A percentile compares a stretch with the other conserved stretches of the same genome.
Evolutionary conservation across 2,888 invertebrate genomes (phyloP).

Genomic region (Deroplatys truncata): DNA sequence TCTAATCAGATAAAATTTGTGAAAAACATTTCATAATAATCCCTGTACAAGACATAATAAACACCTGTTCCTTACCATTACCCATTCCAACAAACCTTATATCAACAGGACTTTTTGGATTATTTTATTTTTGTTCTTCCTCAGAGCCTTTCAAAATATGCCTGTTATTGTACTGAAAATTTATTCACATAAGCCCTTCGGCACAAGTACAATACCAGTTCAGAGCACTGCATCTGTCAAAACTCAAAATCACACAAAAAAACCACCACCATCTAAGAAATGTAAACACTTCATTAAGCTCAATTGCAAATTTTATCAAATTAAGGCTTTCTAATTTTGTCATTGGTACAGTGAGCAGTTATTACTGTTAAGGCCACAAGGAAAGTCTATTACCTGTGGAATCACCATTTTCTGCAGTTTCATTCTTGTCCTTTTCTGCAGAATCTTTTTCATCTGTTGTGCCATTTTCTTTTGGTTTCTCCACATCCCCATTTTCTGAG

Average conservation of each 20-base stretch:
- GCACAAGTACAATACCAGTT: neutral
- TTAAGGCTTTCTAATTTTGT: neutral
- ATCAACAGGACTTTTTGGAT: neutral
- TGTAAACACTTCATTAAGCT: neutral
- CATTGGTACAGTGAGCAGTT: neutral
- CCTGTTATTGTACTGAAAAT: neutral
- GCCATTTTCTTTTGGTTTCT: constrained; percentile 27
- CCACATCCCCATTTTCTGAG: constrained; percentile 23
- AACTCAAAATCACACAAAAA: neutral
- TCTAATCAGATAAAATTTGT: neutral
- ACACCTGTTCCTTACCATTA: neutral
- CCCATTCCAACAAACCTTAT: neutral
- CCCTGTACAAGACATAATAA: neutral
- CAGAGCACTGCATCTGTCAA: neutral
- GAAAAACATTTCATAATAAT: neutral
- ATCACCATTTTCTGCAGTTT: constrained; percentile 39
- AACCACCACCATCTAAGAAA: neutral
- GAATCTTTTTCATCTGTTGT: constrained; percentile 39
- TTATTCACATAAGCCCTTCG: neutral
- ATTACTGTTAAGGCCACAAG: neutral
- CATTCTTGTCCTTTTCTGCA: constrained; percentile 41
- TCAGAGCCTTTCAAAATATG: neutral
- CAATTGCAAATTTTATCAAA: neutral
- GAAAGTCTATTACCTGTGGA: constrained; percentile 41
- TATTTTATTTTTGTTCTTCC: neutral